Percentiles rank a stretch among this genome's conserved stretches.
phyloP scores from a whole-genome alignment of 2,797 vertebrate genomes.

The Calcarius lapponicus region DNA sequence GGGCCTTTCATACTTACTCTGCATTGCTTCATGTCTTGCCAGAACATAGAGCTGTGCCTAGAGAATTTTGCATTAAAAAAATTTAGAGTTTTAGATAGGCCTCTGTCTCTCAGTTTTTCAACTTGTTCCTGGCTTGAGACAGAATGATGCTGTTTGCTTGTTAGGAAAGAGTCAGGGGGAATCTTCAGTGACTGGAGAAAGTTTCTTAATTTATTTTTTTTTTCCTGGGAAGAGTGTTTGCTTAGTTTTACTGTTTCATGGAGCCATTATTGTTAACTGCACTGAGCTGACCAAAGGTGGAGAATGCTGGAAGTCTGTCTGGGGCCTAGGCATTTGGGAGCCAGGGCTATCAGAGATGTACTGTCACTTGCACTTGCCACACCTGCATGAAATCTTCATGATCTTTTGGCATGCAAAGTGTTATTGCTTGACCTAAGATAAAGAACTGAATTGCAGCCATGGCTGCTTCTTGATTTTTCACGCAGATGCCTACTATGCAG shows the following conservation, averaged over 20 bases:
- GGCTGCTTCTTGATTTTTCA: not conserved
- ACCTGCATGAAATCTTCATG: not conserved
- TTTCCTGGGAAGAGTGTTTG: not conserved
- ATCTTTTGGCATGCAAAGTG: not conserved
- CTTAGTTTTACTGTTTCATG: not conserved
- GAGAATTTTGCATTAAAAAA: not conserved
- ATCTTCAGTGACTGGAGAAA: not conserved
- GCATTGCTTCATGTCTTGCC: not conserved
- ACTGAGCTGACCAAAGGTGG: not conserved
- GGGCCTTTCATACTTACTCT: not conserved
- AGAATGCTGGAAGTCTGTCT: not conserved
- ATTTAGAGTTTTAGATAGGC: not conserved
- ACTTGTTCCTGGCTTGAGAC: accelerated
- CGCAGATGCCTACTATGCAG: not conserved
- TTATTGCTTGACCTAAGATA: not conserved
- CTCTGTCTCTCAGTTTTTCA: not conserved
- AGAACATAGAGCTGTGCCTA: not conserved
- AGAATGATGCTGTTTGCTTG: not conserved
- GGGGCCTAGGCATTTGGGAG: not conserved
- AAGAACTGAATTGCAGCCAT: not conserved
- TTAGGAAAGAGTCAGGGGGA: not conserved
- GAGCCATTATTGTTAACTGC: not conserved
- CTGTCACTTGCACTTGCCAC: not conserved
- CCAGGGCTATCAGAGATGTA: not conserved
- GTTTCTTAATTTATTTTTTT: not conserved